Evolutionary conservation across 2,797 vertebrate genomes (phyloP).

Genomic region (Lepus townsendii): DNA sequence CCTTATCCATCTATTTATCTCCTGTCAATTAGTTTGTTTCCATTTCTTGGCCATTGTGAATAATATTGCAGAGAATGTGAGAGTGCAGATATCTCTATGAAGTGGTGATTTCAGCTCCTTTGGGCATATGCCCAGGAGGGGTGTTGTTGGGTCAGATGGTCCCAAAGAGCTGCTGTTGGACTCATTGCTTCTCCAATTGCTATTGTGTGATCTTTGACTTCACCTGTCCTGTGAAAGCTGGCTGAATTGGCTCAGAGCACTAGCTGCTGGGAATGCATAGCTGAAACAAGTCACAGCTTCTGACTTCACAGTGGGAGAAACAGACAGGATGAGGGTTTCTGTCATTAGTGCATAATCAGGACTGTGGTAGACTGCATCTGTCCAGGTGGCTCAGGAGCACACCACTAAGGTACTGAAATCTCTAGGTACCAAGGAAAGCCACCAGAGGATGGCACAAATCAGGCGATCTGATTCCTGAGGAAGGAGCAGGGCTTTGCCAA

Average conservation of each 20-base stretch:
- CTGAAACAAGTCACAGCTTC: background rate
- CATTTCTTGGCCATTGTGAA: background rate
- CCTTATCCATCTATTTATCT: background rate
- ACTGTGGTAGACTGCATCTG: background rate
- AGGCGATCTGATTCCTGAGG: background rate
- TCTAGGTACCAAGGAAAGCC: background rate
- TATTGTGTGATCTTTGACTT: constrained; percentile 1
- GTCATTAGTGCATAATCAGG: background rate
- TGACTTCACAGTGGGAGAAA: constrained; percentile 14
- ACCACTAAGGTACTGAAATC: background rate
- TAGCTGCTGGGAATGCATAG: background rate
- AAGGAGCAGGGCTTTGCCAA: background rate
- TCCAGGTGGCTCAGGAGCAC: background rate
- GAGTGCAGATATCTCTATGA: background rate
- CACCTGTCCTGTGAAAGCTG: constrained; percentile 16
- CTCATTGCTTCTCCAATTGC: background rate
- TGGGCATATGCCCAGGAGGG: background rate
- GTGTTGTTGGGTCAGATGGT: background rate
- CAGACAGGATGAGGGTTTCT: background rate
- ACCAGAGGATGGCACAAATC: background rate
- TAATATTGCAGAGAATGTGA: background rate
- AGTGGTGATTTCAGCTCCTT: background rate
- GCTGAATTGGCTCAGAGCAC: background rate
- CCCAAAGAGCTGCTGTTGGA: background rate
- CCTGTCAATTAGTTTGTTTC: background rate